Evolutionary conservation across 1,140 invertebrate genomes (phyloP).

Genomic region (Cotesia vestalis): DNA sequence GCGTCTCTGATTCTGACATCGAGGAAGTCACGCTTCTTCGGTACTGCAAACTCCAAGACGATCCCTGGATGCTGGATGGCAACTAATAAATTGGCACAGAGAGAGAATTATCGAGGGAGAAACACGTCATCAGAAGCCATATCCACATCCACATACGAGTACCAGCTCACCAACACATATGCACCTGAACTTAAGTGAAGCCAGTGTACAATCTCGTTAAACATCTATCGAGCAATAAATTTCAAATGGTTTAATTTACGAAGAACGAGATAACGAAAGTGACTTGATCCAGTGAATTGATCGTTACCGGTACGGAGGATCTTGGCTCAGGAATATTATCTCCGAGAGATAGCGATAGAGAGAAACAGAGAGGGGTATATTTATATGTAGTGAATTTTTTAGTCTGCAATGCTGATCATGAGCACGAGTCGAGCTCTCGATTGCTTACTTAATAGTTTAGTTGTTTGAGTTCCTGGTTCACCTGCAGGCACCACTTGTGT

Average conservation of each 20-base stretch:
- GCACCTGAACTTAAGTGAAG: neutral
- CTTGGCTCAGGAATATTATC: too few species aligned
- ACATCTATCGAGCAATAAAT: conserved; percentile 20
- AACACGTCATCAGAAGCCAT: neutral
- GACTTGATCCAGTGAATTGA: neutral
- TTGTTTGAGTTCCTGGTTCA: conserved; percentile 58
- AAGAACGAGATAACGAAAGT: conserved; percentile 1
- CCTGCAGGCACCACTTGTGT: conserved; percentile 55
- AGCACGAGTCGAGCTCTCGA: neutral
- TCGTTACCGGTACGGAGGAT: neutral
- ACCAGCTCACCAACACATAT: neutral
- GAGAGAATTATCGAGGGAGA: neutral
- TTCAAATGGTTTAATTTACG: conserved; percentile 7
- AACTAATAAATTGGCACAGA: conserved; percentile 26
- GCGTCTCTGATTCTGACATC: conserved; percentile 14
- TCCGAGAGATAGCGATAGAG: too few species aligned
- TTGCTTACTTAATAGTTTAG: neutral
- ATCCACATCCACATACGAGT: neutral
- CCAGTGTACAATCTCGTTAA: conserved; percentile 8
- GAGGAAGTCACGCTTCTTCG: conserved; percentile 35
- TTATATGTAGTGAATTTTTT: too few species aligned
- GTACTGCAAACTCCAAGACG: conserved; percentile 13
- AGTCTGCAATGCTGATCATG: neutral
- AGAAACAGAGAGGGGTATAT: too few species aligned
- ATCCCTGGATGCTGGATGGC: conserved; percentile 9